A percentile compares a stretch with the other conserved stretches of the same genome.
Conservation (phyloP, 2,797 vertebrate genomes). For the Synaphobranchus kaupii region DNA sequence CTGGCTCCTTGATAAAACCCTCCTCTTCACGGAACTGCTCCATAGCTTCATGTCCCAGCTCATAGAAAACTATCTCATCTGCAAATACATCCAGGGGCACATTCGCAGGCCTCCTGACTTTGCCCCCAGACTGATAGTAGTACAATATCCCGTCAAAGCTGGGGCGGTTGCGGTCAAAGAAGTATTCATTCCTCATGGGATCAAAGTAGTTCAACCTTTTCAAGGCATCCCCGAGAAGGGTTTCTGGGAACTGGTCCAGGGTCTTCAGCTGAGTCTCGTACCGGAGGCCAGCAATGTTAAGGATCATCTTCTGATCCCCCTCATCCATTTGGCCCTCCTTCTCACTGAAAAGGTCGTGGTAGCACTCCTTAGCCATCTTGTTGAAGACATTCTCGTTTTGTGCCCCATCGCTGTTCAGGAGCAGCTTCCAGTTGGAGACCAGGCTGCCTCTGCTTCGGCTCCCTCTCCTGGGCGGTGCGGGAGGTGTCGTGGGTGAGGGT, state of each 20-base stretch:
- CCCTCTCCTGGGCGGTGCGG: slow-evolving; percentile 70
- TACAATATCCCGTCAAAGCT: slow-evolving; percentile 96
- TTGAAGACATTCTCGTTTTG: slow-evolving; percentile 86
- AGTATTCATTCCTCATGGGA: slow-evolving; percentile 96
- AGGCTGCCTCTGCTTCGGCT: slow-evolving; percentile 80
- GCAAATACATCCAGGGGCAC: slow-evolving; percentile 94
- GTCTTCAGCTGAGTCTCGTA: slow-evolving; percentile 94
- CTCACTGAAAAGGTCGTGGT: slow-evolving; percentile 75
- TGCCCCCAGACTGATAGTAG: slow-evolving; percentile 95
- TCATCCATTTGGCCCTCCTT: slow-evolving; percentile 74
- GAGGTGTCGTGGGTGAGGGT: slow-evolving; percentile 60
- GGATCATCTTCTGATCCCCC: slow-evolving; percentile 87
- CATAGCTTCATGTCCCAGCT: slow-evolving; percentile 91
- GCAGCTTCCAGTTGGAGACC: slow-evolving; percentile 84
- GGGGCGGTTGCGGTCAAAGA: slow-evolving; percentile 94
- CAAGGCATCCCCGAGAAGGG: slow-evolving; percentile 86
- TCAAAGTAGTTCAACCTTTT: slow-evolving; percentile 93
- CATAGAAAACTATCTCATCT: slow-evolving; percentile 95
- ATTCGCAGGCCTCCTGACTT: slow-evolving; percentile 90
- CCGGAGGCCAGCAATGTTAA: slow-evolving; percentile 92
- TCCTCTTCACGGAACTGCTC: slow-evolving; percentile 95
- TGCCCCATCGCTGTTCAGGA: slow-evolving; percentile 79
- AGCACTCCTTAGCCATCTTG: slow-evolving; percentile 79
- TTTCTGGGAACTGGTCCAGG: slow-evolving; percentile 90
- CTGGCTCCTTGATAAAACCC: slow-evolving; percentile 91